Base-by-base conservation (phyloP, 2,797 vertebrate genomes). In the Enteromius afrohamiltoni region DNA sequence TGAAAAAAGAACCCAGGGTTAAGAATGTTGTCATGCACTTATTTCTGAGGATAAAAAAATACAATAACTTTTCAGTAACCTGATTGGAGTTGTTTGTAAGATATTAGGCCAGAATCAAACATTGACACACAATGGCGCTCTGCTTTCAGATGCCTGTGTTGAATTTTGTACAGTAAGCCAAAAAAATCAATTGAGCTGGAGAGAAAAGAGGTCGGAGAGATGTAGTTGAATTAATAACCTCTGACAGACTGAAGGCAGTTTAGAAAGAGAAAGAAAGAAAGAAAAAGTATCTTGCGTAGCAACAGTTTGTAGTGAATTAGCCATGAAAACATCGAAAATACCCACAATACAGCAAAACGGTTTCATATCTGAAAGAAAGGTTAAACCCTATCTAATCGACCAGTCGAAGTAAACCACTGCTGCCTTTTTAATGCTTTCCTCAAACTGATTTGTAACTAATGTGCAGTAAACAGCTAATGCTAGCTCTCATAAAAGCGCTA, bases 191-290 rank as follows among this genome's bases (percentile, higher is more conserved):
- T 47, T 37, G 53, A 67, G 64, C 77, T 67, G 26, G 34, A 29
- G 67, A 65, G 17, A 37, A 58, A 51, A 64, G n/a, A 68, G 37
- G n/a, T 10, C 6, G 8, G 45, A 31, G 51, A 53, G 45, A 68
- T 42, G 85, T 77, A 67, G 60, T 77, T 89, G 90, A 92, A 76
- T 19, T 91, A 91, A 93, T 90, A 60, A 19, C 42, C 85, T 62
- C 14, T 82, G 92, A 92, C 93, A 92, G 88, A 62, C 55, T 49
- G 26, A 64, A 7, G 55, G 64, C 31, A 53, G 26, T 0, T 53
- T n/a, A 68, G 45, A 53, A 64, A 77, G n/a, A 37, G 37, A 79
- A 45, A 34, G 21, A n/a, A 10, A 74, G 11, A 51, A 64, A 40
- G 14, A 58, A 58, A 23, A 53, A 14, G 17, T 70, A 45, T 83